Evolutionary conservation across 2,113 vertebrate species (phyloP), one percentile per base, ranked within the genome.

Genomic region (Ceuthmochares aereus): DNA sequence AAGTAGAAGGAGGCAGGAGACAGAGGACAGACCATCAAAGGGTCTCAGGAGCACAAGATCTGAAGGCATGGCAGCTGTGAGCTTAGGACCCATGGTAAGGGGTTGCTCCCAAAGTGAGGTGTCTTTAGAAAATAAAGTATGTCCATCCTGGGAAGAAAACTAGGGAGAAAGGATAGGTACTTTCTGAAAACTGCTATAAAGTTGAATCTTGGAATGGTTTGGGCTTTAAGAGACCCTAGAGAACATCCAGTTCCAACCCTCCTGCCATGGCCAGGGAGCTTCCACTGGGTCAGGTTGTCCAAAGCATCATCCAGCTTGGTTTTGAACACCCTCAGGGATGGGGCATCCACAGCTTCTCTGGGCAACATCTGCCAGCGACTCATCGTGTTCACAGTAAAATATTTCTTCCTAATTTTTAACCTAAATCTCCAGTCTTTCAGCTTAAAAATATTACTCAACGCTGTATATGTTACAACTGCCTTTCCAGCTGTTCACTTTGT

Each of bases 391-490:
- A 49, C 21, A 23, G 47, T 22, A 49, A 49, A 20, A 49, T 22
- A 23, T 22, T 22, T 49, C 22, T 22, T 49, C 47, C 47, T 49
- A 49, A 49, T 49, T 23, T 23, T 21, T 49, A 49, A 22, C 20
- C 47, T 49, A 49, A 49, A 49, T 49, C 21, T 49, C 47, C 22
- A 11, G 21, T 49, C 47, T 23, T 23, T 23, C 22, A 49, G 47
- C 10, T 49, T 49, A 23, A 23, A 49, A 49, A 21, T 21, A 49
- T 49, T 23, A 49, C 22, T 9, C 22, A 49, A 13, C 0, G 0
- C 2, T 4, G 20, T 18, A 3, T 20, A 18, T 11, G 4, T 52
- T 29, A 14, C 11, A 80, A 32, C 17, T 64, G 43, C 54, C 52
- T 80, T 67, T 45, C 30, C 49, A 73, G 49, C 43, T 66, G 60